Evolutionary conservation across 2,113 vertebrate genomes (phyloP), one percentile per base, ranked within the genome.

Genomic region (Trogon surrucura): DNA sequence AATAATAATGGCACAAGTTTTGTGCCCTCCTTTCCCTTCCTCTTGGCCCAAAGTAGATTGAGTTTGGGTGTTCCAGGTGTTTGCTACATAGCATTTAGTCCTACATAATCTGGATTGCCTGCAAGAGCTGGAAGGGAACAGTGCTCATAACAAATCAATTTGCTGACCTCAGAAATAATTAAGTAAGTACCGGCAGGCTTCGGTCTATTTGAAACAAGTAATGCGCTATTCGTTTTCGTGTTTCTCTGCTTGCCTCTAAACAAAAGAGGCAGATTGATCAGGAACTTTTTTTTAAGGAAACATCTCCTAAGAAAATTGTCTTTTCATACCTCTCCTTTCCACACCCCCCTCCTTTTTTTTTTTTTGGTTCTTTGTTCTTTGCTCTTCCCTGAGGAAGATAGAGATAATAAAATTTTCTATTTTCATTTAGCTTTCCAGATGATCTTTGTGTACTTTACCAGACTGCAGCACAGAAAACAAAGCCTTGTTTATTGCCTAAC

Each of bases 81-180:
- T 89, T 3, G 3, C 57, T 91, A 25, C 1, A 0, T 79, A 18
- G 30, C 1, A 2, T 36, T 38, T 60, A 26, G 36, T 88, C 41
- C 19, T 48, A 32, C 32, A n/a, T 50, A 21, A 44, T 57, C 77
- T 82, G 69, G 79, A 61, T 48, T 69, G 44, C 47, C 58, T 51
- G 57, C 2, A 10, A 41, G 62, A 71, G 48, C 61, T 53, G 50
- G 72, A 78, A 51, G 50, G 22, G 61, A 60, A 73, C 47, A 51
- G 41, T 36, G 77, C 58, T 87, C 32, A 47, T 75, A 78, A 75
- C 62, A 77, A 91, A 95, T 96, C 93, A 84, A 50, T 96, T 95
- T 91, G 34, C 86, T 95, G 89, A 78, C 67, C 78, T 90, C 88
- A 90, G 75, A 92, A 94, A 84, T 95, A 95, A 95, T 92, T 89